Percentiles rank a stretch among this genome's conserved stretches.
Evolutionary conservation across 1,140 invertebrate genomes (phyloP).

Genomic region (Lepidurus couesii): DNA sequence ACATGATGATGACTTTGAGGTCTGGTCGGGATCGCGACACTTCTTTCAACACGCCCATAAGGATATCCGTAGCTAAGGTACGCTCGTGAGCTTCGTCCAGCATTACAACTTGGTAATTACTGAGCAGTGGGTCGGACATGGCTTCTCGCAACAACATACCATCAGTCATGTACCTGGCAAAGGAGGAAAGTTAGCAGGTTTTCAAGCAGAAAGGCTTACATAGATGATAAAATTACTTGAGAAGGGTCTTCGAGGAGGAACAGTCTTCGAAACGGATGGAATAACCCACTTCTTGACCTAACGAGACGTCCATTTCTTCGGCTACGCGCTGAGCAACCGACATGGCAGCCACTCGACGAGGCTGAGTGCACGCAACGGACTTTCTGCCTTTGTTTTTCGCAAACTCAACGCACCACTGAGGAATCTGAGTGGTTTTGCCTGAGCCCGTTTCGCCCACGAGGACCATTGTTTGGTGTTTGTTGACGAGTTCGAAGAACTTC

Average conservation of each 20-base stretch:
- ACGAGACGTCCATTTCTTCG: constrained; percentile 96
- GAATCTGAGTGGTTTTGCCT: constrained; percentile 94
- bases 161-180: constrained; percentile 88
- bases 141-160: constrained; percentile 99
- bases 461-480: constrained; percentile 85
- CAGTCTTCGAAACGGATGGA: constrained; percentile 99
- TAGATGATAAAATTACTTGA: constrained; percentile 52
- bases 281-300: constrained; percentile 93
- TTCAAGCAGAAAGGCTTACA: neutral
- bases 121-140: constrained; percentile 97
- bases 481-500: constrained; percentile 88
- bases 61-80: constrained; percentile 95
- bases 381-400: constrained; percentile 58
- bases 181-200: neutral
- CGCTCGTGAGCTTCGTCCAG: constrained; percentile 99
- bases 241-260: constrained; percentile 84
- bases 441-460: constrained; percentile 94
- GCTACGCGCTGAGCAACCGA: constrained; percentile 95
- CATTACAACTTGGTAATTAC: constrained; percentile 91
- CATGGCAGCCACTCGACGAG: constrained; percentile 96
- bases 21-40: constrained; percentile 89
- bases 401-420: constrained; percentile 86
- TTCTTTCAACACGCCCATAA: constrained; percentile 98
- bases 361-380: constrained; percentile 95
- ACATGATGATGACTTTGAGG: constrained; percentile 98